Evolutionary conservation across 2,888 invertebrate species (phyloP), one percentile per base, ranked within the genome.

Genomic region (Sesamia inferens): DNA sequence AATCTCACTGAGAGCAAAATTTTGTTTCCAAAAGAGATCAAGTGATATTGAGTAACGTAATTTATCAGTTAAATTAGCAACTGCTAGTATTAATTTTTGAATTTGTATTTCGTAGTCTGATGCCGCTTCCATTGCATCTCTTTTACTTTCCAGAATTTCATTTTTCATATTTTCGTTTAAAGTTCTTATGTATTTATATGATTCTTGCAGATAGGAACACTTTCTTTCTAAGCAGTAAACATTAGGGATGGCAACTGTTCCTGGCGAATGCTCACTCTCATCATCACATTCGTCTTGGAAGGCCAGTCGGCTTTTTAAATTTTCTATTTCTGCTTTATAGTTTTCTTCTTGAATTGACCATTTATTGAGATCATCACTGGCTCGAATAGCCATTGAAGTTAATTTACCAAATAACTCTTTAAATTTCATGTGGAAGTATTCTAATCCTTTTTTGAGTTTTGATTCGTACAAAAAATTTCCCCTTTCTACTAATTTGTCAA

Each of bases 161-260:
- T 96, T 96, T 85, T 95, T 96, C 48, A 96, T 92, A 80, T 97
- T 96, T 76, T 97, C 94, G 85, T 97, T 96, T 57, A 94, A 88
- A 5, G 96, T 94, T 91, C 96, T 94, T 55, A 94, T 92, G 74
- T 93, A 90, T 88, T 92, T 95, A 70, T 95, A 95, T 2, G 92
- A 91, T 62, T 95, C 94, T 88, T 96, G 94, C 80, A 96, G 88
- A 88, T 94, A 96, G 31, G 85, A 86, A 84, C 96, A 93, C 88
- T 96, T 96, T 84, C 94, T 93, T 90, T 95, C 92, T 70, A 96
- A 87, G 63, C 82, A 85, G 51, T 75, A 79, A 11, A 85, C 47
- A 66, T 89, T 90, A 0, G 90, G 91, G 55, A 87, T 85, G 61
- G 82, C 83, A 11, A 95, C 79, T 59, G 95, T 76, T 39, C 96